Percentiles rank a stretch among this genome's conserved stretches.
Evolutionary conservation across 2,888 invertebrate species (phyloP).

Genomic region (Calameuta idolon): DNA sequence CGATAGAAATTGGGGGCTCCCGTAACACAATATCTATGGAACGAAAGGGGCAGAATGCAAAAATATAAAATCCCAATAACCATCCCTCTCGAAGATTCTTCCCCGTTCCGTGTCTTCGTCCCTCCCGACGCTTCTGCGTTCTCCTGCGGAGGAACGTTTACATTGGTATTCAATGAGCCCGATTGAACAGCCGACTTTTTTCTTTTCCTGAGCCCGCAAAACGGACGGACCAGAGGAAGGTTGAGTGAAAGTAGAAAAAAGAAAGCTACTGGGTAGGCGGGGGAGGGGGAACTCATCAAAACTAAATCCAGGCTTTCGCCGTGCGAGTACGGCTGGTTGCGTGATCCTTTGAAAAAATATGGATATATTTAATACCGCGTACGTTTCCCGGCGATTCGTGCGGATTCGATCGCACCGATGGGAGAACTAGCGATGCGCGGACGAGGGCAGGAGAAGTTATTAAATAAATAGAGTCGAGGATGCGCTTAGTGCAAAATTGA

Average conservation of each 20-base stretch:
- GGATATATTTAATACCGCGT: constrained; percentile 50
- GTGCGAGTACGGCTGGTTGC: constrained; percentile 20
- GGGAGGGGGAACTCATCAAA: constrained; percentile 49
- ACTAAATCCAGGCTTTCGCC: constrained; percentile 56
- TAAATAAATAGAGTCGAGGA: neutral
- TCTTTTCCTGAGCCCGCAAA: constrained; percentile 9
- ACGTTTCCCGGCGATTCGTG: neutral
- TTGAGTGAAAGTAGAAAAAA: neutral
- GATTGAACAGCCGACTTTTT: constrained; percentile 55
- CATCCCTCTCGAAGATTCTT: neutral
- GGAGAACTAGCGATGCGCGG: neutral
- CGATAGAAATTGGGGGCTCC: neutral
- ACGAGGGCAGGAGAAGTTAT: neutral
- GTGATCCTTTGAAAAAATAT: constrained; percentile 57
- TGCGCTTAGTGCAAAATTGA: neutral
- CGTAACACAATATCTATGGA: neutral
- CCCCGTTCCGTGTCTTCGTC: neutral
- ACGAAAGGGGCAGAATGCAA: constrained; percentile 2
- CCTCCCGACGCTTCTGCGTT: neutral
- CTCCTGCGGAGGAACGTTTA: constrained; percentile 40
- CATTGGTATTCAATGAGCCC: constrained; percentile 60
- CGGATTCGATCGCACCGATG: neutral
- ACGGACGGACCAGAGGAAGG: neutral
- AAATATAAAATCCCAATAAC: neutral
- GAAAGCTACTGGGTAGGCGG: neutral